phyloP scores from a whole-genome alignment of 2,113 vertebrate species.

The Parotia lawesii region DNA sequence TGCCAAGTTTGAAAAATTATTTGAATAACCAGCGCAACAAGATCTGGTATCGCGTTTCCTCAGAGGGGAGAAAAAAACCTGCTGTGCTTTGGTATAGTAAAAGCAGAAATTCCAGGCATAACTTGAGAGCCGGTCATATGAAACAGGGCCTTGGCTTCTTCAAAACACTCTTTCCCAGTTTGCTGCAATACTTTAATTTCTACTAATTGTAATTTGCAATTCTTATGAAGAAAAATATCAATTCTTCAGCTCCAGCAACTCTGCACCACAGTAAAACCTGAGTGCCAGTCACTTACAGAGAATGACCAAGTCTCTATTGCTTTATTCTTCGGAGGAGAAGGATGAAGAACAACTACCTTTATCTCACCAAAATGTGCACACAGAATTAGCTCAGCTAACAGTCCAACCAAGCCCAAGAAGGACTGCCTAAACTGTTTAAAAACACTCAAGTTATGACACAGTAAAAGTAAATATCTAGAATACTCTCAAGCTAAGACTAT shows the following conservation, averaged over 20 bases:
- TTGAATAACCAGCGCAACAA: conserved; percentile 27
- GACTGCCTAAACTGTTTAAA: not conserved
- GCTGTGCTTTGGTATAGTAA: not conserved
- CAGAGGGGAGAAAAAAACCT: not conserved
- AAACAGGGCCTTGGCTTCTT: not conserved
- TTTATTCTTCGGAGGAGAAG: not conserved
- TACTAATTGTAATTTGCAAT: not conserved
- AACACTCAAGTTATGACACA: not conserved
- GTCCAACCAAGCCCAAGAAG: not conserved
- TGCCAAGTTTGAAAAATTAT: conserved; percentile 7
- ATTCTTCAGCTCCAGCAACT: not conserved
- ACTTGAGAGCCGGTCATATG: not conserved
- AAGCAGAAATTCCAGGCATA: conserved; percentile 36
- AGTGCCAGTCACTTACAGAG: not conserved
- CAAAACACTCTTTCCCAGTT: not conserved
- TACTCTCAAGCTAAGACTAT: not conserved
- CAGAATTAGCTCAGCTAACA: not conserved
- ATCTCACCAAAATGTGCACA: not conserved
- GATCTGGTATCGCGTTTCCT: not conserved
- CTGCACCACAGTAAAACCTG: not conserved
- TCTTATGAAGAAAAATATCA: not conserved
- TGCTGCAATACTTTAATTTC: not conserved
- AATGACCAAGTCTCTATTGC: not conserved
- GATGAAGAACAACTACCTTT: not conserved
- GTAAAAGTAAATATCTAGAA: not conserved